Conservation (phyloP, 2,797 vertebrate species). For the Spinus olivaceus region DNA sequence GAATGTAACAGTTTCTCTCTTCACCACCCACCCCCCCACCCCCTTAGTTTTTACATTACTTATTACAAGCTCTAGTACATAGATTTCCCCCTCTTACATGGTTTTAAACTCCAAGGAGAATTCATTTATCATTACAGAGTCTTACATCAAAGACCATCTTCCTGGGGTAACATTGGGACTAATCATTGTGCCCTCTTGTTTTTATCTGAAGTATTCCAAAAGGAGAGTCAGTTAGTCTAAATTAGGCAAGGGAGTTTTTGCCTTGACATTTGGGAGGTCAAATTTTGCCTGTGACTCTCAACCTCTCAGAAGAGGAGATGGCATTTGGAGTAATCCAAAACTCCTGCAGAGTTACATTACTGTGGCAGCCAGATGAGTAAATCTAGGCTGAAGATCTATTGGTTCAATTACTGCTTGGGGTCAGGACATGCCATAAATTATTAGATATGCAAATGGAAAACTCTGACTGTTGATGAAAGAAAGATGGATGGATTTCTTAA, state of each 20-base stretch:
- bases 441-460: conserved; percentile 62
- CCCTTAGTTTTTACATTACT: neutral
- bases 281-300: conserved; percentile 36
- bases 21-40: no score
- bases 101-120: neutral
- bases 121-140: neutral
- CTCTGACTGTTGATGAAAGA: conserved; percentile 44
- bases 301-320: conserved; percentile 23
- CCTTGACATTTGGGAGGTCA: conserved; percentile 51
- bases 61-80: neutral
- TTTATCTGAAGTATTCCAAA: neutral
- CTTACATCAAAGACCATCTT: neutral
- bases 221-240: neutral
- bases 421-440: conserved; percentile 63
- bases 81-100: neutral
- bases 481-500: conserved; percentile 56
- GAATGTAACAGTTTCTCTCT: neutral
- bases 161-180: neutral
- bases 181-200: neutral
- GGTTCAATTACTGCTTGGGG: conserved; percentile 59
- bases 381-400: conserved; percentile 59
- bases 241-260: neutral
- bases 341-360: conserved; percentile 61
- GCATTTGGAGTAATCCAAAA: conserved; percentile 63
- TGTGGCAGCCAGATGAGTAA: conserved; percentile 46